These are phyloP conservation scores for Campoplex capitator DNA, from an alignment of 2,888 invertebrate species.

Conservation along the genomic window DNA sequence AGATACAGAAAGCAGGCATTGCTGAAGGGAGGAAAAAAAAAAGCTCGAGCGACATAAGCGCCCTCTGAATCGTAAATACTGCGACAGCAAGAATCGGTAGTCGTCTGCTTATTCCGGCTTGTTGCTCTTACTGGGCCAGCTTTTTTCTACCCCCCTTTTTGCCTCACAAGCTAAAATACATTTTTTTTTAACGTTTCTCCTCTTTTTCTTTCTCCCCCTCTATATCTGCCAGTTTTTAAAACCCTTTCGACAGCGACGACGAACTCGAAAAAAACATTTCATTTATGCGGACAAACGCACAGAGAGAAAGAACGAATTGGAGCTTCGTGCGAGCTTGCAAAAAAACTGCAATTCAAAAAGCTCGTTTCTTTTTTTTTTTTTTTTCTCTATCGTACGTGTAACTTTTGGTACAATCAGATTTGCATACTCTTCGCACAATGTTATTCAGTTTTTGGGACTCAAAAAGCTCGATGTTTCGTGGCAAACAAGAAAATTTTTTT, in stretches of 20 bases:
- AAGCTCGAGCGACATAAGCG: slow-evolving; percentile 27
- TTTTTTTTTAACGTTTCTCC: neutral
- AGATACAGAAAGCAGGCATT: neutral
- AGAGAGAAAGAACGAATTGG: slow-evolving; percentile 32
- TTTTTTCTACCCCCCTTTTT: neutral
- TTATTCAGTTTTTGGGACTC: neutral
- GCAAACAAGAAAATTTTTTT: no score
- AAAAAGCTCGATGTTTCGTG: neutral
- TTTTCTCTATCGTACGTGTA: neutral
- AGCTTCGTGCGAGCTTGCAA: slow-evolving; percentile 29
- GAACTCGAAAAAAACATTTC: slow-evolving; percentile 18
- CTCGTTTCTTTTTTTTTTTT: neutral
- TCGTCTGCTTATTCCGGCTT: slow-evolving; percentile 78
- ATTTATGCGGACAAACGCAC: slow-evolving; percentile 13
- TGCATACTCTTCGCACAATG: neutral
- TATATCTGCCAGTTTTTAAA: neutral
- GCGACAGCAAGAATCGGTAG: slow-evolving; percentile 77
- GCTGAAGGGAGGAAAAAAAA: slow-evolving; percentile 5
- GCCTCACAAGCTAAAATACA: neutral
- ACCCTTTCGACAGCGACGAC: slow-evolving; percentile 23
- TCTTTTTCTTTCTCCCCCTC: neutral
- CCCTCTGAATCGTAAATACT: slow-evolving; percentile 75
- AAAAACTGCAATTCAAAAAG: neutral
- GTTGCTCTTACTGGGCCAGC: slow-evolving; percentile 68
- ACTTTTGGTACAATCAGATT: neutral